Base-by-base conservation (phyloP, 2,888 invertebrate genomes). In the Brenthis daphne region DNA sequence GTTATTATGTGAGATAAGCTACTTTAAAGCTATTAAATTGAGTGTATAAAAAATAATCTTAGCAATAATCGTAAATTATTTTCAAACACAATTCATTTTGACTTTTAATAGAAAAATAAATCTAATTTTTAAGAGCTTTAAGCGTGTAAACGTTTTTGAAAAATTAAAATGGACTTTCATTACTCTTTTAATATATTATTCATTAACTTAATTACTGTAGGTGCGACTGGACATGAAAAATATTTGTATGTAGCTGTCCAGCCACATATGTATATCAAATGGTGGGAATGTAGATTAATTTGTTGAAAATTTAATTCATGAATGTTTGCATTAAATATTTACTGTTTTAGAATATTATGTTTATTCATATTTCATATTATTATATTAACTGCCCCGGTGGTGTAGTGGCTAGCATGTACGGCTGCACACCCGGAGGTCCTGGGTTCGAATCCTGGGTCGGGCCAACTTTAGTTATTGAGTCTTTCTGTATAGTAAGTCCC, bases 61-160 rank as follows among this genome's bases (percentile, higher is more conserved):
- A 5, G 58, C 8, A 58, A 58, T 58, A 58, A 58, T 58, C 48
- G 48, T 58, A 58, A 58, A 58, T 58, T n/a, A 58, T n/a, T 58
- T 57, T 29, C 29, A 24, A 24, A 58, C 14, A 20, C 20, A 37
- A 37, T 24, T n/a, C 58, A 48, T 48, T 48, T 58, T 58, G 24
- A 58, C 58, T 48, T 58, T 58, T 48, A 60, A 60, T 48, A 60
- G 47, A 60, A 48, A 60, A 48, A 60, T 48, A 48, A 48, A 48
- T 60, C 29, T 48, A 60, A 43, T 43, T 43, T 57, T 57, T 20
- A 57, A 57, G 47, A 57, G 47, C 20, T 57, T 54, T 54, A 60
- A 58, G 14, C 29, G 48, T 29, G 48, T 48, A 50, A 48, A 60
- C 50, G 48, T 60, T 60, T 60, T 60, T 48, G 58, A 60, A 29